A percentile compares a stretch with the other conserved stretches of the same genome.
These are phyloP conservation scores for Boloria selene DNA, from an alignment of 2,888 invertebrate species.

Conservation along the genomic window DNA sequence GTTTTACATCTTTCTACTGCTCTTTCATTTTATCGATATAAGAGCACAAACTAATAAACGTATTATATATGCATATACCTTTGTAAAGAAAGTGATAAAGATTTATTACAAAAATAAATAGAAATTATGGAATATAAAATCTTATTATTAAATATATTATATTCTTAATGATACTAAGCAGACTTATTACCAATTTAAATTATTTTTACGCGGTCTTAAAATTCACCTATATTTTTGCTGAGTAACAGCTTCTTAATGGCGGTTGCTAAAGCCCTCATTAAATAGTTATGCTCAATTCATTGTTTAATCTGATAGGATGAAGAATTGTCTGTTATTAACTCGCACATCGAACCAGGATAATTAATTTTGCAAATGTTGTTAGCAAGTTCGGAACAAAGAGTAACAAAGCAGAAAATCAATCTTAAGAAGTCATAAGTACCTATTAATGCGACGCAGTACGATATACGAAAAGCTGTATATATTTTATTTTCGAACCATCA, in stretches of 20 bases:
- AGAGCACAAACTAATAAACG: no score
- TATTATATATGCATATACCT: no score
- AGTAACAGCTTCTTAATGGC: constrained; percentile 37
- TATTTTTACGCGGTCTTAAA: constrained; percentile 5
- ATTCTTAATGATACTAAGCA: constrained; percentile 11
- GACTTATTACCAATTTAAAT: constrained; percentile 7
- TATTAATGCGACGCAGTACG: neutral
- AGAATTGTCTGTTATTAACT: constrained; percentile 67
- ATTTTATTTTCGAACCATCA: no score
- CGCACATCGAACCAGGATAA: constrained; percentile 66
- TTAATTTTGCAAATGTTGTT: constrained; percentile 80
- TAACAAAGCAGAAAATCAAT: constrained; percentile 20
- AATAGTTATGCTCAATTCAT: constrained; percentile 64
- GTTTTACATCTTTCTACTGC: no score
- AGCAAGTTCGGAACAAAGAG: constrained; percentile 42
- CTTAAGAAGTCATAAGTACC: constrained; percentile 10
- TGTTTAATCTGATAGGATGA: constrained; percentile 65
- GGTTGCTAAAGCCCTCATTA: constrained; percentile 55
- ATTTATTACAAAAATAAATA: neutral
- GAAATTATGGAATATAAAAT: constrained; percentile 3
- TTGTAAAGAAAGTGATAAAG: neutral
- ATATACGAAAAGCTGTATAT: neutral
- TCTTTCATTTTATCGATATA: no score
- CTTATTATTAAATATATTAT: constrained; percentile 4
- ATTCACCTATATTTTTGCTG: constrained; percentile 12